Percentiles rank a stretch among this genome's conserved stretches.
phyloP scores from a whole-genome alignment of 2,113 vertebrate species.

The sheep (Ovis aries) region ARS-UI_Ramb_v3.0 NC_056066.1:55035501-55036000 shows the following conservation, averaged over 20 bases:
- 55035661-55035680: neutral
- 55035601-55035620: neutral
- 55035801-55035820: slow-evolving; percentile 63
- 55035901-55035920: slow-evolving; percentile 66
- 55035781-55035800: slow-evolving; percentile 23
- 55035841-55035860: slow-evolving; percentile 72
- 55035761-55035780: neutral
- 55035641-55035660: neutral
- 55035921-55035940: slow-evolving; percentile 72
- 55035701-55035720: neutral
- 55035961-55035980: slow-evolving; percentile 7
- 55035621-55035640: neutral
- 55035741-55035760: neutral
- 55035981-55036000: slow-evolving; percentile 58
- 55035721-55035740: rapidly evolving
- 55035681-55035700: neutral
- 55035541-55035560: neutral
- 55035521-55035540: neutral
- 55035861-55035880: slow-evolving; percentile 72
- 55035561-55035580: neutral
- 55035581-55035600: rapidly evolving
- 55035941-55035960: slow-evolving; percentile 63
- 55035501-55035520: neutral
- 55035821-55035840: slow-evolving; percentile 28
- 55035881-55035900: slow-evolving; percentile 73